phyloP scores from a whole-genome alignment of 1,140 invertebrate genomes.

The Drosophila lini region DNA sequence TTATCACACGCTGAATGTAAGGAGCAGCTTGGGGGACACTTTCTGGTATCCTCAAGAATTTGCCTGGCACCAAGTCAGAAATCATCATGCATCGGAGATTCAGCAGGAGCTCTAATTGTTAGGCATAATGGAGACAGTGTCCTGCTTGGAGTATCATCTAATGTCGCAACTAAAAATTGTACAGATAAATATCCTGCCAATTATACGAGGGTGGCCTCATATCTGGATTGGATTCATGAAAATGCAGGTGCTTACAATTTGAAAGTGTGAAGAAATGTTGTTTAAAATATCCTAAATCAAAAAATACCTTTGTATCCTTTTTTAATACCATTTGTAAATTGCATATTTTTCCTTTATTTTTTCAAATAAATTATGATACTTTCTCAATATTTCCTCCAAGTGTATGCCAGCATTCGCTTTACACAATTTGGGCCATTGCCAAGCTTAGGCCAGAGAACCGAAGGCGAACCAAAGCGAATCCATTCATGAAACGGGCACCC shows the following conservation, averaged over 20 bases:
- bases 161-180: not conserved
- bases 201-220: not conserved
- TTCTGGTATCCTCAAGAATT: not conserved
- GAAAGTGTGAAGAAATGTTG: not conserved
- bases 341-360: too few relatives aligned
- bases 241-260: not conserved
- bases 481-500: slow-evolving; percentile 71
- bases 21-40: rapidly evolving
- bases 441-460: slow-evolving; percentile 14
- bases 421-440: slow-evolving; percentile 63
- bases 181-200: not conserved
- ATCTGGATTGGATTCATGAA: slow-evolving; percentile 1
- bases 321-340: too few relatives aligned
- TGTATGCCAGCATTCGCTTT: slow-evolving; percentile 12
- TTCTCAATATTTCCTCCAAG: not conserved
- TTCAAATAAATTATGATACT: not conserved
- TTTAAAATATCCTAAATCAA: not conserved
- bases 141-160: not conserved
- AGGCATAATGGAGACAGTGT: not conserved
- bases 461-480: slow-evolving; percentile 23
- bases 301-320: not conserved
- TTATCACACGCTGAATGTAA: slow-evolving; percentile 3
- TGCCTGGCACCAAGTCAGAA: not conserved
- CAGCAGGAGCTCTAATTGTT: not conserved
- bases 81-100: not conserved